Evolutionary conservation across 2,113 vertebrate species (phyloP), one percentile per base, ranked within the genome.

Genomic region (Calonectris borealis): DNA sequence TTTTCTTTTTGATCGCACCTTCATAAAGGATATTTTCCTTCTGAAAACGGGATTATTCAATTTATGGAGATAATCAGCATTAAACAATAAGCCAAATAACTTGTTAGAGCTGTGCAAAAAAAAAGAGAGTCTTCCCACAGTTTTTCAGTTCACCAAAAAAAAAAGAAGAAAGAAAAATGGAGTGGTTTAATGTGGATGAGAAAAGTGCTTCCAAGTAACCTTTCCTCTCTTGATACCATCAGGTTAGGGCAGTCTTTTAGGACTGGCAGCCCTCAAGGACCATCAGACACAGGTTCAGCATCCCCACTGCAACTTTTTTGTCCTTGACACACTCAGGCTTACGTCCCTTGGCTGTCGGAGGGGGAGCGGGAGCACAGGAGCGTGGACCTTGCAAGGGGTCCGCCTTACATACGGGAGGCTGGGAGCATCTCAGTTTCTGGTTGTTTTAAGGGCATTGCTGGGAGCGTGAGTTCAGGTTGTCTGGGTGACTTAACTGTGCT

Each of bases 321-420:
- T 86, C 11, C 29, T 77, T 71, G 26, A 25, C 14, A 20, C 10
- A 13, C 24, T 52, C 21, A 54, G 29, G 7, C 38, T 77, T 66
- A 42, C 2, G 2, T 54, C 54, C 34, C 20, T 49, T 40, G 24
- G 34, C 36, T 62, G 36, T 64, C 0, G 4, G 26, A 82, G 26
- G 2, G 32, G 0, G 1, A 64, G 25, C 1, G 3, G 46, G 17
- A 55, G 16, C 36, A n/a, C 16, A 26, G 24, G 29, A 46, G 6
- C 6, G 24, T 16, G 36, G 58, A 34, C 36, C 58, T 82, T 46
- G 66, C 16, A 81, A 57, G 49, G 24, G 26, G 10, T 65, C 31
- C 4, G 6, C 13, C 15, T 71, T 57, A 11, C 3, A 2, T 29
- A 42, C 9, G 11, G 61, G 32, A 38, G 19, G 11, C 29, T 61